Evolutionary conservation across 2,113 vertebrate species (phyloP), one percentile per base, ranked within the genome.

Genomic region (Gymnarchus niloticus): DNA sequence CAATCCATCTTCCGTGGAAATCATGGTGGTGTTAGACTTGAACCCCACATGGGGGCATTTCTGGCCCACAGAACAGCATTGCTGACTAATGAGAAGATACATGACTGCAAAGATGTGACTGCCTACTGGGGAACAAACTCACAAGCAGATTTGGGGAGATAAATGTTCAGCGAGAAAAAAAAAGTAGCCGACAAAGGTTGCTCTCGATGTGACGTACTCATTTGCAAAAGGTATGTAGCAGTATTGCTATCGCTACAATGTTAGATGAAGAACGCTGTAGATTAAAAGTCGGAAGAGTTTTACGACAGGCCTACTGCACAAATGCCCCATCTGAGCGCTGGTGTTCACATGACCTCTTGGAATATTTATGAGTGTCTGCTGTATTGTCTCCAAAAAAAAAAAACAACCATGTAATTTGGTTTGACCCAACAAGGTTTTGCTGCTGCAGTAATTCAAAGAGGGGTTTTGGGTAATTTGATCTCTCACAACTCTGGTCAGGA

Each of bases 391-490:
- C 77, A 61, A 61, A 44, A 56, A 49, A 17, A 81, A 81, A 56
- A 56, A n/a, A 51, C 56, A 86, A 61, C 81, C 51, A 44, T 78
- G 52, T 48, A 81, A 84, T 44, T 61, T 84, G 41, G 37, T 61
- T 65, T 61, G 6, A 56, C 73, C 61, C n/a, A 44, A 48, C 76
- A 25, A 48, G 54, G 61, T 85, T 85, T 81, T 84, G 59, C 59
- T 52, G 46, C 46, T 61, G n/a, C 14, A 19, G 54, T 73, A 73
- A 28, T 78, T 56, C 28, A 78, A 73, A 56, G 21, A 25, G 17
- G n/a, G 25, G 73, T 56, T 37, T 44, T 28, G 73, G 37, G 17
- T 80, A 56, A 56, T 56, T 56, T 85, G 73, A 85, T 44, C 84
- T 77, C 54, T 80, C 41, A 46, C 28, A 28, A 44, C n/a, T 54